A percentile compares a stretch with the other conserved stretches of the same genome.
Conservation (phyloP, 2,888 invertebrate genomes). For the Pristionchus arcanus region DNA sequence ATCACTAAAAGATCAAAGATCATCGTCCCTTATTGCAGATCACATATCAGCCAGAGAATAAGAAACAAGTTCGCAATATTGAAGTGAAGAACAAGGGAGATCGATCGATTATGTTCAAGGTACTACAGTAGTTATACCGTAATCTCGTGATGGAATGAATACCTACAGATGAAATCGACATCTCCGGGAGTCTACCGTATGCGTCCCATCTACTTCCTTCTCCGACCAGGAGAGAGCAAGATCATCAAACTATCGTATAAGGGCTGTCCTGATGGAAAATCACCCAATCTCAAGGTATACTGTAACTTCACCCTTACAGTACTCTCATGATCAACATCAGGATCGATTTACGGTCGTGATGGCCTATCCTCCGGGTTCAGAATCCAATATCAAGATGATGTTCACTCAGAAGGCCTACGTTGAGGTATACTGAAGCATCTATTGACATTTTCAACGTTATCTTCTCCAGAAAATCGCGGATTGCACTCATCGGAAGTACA, state of each 20-base stretch:
- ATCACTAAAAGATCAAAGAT: not conserved
- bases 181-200: constrained; percentile 26
- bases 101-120: constrained; percentile 9
- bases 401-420: not conserved
- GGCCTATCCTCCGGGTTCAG: constrained; percentile 23
- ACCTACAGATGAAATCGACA: constrained; percentile 33
- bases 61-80: constrained; percentile 39
- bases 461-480: not conserved
- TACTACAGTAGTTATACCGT: not conserved
- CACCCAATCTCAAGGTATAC: constrained; percentile 33
- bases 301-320: not conserved
- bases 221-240: constrained; percentile 9
- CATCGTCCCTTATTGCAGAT: not conserved
- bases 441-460: not conserved
- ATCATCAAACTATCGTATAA: constrained; percentile 11
- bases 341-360: constrained; percentile 30
- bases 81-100: constrained; percentile 46
- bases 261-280: constrained; percentile 33
- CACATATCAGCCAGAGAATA: constrained; percentile 34
- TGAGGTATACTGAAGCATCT: not conserved
- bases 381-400: not conserved
- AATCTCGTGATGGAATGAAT: not conserved
- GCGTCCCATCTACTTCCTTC: constrained; percentile 31
- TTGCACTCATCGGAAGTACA: not conserved
- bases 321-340: not conserved